Evolutionary conservation across 2,113 vertebrate species (phyloP).

Genomic region (Amphilophus citrinellus): DNA sequence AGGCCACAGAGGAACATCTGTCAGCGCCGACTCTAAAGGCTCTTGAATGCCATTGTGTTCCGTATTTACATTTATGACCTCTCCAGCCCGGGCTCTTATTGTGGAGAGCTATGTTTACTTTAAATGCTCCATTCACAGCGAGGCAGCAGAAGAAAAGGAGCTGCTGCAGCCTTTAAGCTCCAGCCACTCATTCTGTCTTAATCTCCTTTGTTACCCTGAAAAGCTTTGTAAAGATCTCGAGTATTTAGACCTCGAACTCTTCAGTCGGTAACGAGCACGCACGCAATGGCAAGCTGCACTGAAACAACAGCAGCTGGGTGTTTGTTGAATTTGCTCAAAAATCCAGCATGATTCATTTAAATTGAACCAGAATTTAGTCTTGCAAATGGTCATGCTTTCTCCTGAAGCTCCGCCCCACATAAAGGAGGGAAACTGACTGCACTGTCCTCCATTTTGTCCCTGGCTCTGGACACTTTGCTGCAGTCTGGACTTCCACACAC

Average conservation of each 20-base stretch:
- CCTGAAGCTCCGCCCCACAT: too few relatives aligned
- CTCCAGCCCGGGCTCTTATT: neutral
- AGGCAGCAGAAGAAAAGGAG: constrained; percentile 11
- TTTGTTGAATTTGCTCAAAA: too few relatives aligned
- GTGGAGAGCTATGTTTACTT: constrained; percentile 37
- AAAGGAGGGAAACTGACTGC: too few relatives aligned
- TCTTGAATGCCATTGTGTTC: constrained; percentile 14
- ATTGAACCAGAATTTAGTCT: too few relatives aligned
- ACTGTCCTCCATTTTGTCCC: too few relatives aligned
- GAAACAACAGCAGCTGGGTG: neutral
- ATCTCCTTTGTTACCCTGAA: constrained; percentile 36
- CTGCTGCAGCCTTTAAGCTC: constrained; percentile 12
- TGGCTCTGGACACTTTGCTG: too few relatives aligned
- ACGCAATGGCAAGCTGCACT: neutral
- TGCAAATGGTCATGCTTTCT: too few relatives aligned
- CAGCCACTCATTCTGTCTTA: constrained; percentile 28
- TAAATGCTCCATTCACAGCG: constrained; percentile 32
- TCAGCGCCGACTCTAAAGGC: constrained; percentile 11
- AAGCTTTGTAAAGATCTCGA: constrained; percentile 26
- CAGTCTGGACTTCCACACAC: too few relatives aligned
- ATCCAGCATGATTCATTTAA: too few relatives aligned
- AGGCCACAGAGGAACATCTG: constrained; percentile 14
- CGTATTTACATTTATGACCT: constrained; percentile 30
- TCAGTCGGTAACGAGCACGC: neutral
- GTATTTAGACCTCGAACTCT: neutral